phyloP scores from a whole-genome alignment of 1,140 invertebrate species.

The Neodiprion virginianus region DNA sequence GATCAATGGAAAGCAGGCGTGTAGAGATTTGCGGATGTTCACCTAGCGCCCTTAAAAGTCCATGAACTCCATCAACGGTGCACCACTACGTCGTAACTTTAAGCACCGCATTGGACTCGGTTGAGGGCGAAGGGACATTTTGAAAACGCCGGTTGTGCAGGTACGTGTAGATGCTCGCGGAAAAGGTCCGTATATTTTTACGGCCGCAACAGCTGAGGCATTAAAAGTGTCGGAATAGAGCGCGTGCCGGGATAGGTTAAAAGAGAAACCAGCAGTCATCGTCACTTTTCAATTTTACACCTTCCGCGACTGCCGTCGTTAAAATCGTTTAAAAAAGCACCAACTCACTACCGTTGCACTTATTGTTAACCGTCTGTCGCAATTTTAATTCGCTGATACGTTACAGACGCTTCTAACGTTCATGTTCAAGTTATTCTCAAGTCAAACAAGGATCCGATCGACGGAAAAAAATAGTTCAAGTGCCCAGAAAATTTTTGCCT shows the following conservation, averaged over 20 bases:
- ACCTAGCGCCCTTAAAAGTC: neutral
- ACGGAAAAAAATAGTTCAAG: too few relatives aligned
- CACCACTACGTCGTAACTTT: neutral
- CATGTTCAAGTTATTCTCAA: too few relatives aligned
- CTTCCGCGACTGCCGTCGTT: too few relatives aligned
- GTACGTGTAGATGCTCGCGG: too few relatives aligned
- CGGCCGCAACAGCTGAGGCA: neutral
- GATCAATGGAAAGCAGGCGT: neutral
- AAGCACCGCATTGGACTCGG: neutral
- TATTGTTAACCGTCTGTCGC: too few relatives aligned
- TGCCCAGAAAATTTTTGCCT: too few relatives aligned
- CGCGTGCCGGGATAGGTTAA: neutral
- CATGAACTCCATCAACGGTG: neutral
- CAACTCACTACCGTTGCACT: too few relatives aligned
- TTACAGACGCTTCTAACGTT: too few relatives aligned
- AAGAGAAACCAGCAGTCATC: neutral
- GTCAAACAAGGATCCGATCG: too few relatives aligned
- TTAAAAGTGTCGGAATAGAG: neutral
- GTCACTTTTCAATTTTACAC: conserved; percentile 3
- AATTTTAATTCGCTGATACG: too few relatives aligned
- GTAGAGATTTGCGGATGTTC: neutral
- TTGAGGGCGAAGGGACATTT: neutral
- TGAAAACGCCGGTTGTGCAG: neutral
- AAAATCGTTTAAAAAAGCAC: neutral
- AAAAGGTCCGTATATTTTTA: neutral